These are phyloP conservation scores for Eumaeus atala DNA, from an alignment of 1,140 invertebrate genomes.

Conservation along the genomic window DNA sequence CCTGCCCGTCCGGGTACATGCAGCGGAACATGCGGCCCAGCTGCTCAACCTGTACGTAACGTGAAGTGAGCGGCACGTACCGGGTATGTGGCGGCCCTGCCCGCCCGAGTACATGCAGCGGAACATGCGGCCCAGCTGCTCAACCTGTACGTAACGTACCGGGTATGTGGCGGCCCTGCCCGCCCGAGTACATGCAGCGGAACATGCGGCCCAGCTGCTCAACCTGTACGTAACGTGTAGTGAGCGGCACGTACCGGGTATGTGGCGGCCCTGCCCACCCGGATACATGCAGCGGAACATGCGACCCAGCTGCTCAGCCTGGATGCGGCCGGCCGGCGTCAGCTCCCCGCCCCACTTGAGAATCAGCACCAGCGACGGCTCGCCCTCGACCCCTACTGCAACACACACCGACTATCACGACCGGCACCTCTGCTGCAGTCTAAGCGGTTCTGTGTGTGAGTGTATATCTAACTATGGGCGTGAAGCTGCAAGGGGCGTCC, in stretches of 20 bases:
- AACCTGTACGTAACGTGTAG: constrained; percentile 90
- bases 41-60: constrained; percentile 98
- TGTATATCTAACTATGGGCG: no score
- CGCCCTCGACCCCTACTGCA: constrained; percentile 83
- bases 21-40: constrained; percentile 97
- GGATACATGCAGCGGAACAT: constrained; percentile 99
- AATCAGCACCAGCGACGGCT: constrained; percentile 94
- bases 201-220: constrained; percentile 98
- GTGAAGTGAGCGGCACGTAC: constrained; percentile 23
- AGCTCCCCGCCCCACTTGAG: constrained; percentile 99
- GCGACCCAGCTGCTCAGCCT: constrained; percentile 97
- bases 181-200: constrained; percentile 97
- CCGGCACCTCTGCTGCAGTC: no score
- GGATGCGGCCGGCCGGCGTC: constrained; percentile 96
- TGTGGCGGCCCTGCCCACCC: constrained; percentile 88
- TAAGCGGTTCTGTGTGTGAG: no score
- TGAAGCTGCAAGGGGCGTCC: no score
- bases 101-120: constrained; percentile 98
- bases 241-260: constrained; percentile 47
- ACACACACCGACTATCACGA: constrained; percentile 14
- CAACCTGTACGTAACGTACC: constrained; percentile 95
- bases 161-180: constrained; percentile 86
- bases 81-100: constrained; percentile 84
- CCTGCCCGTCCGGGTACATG: constrained; percentile 96
- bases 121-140: constrained; percentile 97